These are phyloP conservation scores for Athripsodes cinereus DNA, from an alignment of 2,888 invertebrate species.

Conservation along the genomic window DNA sequence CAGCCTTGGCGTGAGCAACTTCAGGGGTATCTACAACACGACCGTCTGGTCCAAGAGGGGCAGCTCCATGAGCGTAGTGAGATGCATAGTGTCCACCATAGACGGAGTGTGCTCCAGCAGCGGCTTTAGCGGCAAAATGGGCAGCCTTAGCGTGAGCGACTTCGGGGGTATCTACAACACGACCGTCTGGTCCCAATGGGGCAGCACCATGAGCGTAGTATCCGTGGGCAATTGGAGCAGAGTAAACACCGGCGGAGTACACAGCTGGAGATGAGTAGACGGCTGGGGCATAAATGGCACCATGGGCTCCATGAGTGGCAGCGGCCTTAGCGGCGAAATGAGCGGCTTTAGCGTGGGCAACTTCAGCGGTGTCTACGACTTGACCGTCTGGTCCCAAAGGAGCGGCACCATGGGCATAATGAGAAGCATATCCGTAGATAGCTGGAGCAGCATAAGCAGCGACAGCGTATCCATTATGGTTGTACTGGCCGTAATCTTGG, in stretches of 20 bases:
- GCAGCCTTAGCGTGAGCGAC: slow-evolving; percentile 52
- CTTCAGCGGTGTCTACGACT: slow-evolving; percentile 25
- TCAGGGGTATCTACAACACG: slow-evolving; percentile 46
- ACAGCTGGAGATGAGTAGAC: not conserved
- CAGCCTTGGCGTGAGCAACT: slow-evolving; percentile 54
- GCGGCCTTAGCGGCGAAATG: slow-evolving; percentile 32
- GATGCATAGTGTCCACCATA: slow-evolving; percentile 34
- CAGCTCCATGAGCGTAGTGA: slow-evolving; percentile 27
- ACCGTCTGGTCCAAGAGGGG: slow-evolving; percentile 5
- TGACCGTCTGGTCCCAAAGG: slow-evolving; percentile 25
- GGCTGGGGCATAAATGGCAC: slow-evolving; percentile 6
- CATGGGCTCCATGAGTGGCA: slow-evolving; percentile 28
- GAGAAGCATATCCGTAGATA: not conserved
- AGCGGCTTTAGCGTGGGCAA: slow-evolving; percentile 26
- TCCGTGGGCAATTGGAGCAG: not conserved
- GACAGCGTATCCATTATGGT: slow-evolving; percentile 44
- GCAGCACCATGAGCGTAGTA: slow-evolving; percentile 9
- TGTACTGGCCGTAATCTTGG: slow-evolving; percentile 15
- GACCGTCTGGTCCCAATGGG: slow-evolving; percentile 15
- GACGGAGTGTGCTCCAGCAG: slow-evolving; percentile 29
- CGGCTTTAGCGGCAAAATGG: slow-evolving; percentile 51
- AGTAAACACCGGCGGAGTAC: not conserved
- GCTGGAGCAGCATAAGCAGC: slow-evolving; percentile 28
- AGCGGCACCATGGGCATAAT: slow-evolving; percentile 8
- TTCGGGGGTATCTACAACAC: slow-evolving; percentile 22